Evolutionary conservation across 2,797 vertebrate genomes (phyloP).

Genomic region (Zalophus californianus): DNA sequence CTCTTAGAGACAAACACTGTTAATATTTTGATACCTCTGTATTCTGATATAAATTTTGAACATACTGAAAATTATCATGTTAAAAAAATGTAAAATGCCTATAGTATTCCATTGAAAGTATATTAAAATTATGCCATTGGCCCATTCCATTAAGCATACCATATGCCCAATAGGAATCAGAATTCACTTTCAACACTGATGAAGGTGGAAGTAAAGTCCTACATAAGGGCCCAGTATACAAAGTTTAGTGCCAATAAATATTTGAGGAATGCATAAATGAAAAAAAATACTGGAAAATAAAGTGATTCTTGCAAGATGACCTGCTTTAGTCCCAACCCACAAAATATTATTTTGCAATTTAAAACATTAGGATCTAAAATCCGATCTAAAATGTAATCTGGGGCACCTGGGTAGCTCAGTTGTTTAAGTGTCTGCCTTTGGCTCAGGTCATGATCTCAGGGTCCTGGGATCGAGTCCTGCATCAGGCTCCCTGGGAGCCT

Average conservation of each 20-base stretch:
- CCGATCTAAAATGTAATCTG: neutral
- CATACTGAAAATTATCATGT: neutral
- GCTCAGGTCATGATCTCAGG: too few species aligned
- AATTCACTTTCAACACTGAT: constrained; percentile 4
- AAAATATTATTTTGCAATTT: neutral
- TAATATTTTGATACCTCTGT: constrained; percentile 36
- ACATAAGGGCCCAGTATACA: neutral
- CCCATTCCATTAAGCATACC: neutral
- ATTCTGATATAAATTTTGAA: neutral
- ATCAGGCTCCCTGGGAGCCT: too few species aligned
- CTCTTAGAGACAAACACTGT: neutral
- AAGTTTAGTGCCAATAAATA: neutral
- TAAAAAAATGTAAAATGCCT: constrained; percentile 18
- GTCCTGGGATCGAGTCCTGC: neutral
- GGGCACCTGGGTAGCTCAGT: too few species aligned
- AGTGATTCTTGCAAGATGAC: neutral
- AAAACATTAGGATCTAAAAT: neutral
- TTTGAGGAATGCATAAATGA: constrained; percentile 13
- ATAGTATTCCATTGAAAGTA: neutral
- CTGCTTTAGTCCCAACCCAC: neutral
- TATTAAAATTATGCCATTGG: neutral
- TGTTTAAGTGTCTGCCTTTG: too few species aligned
- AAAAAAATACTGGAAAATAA: neutral
- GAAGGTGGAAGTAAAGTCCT: neutral
- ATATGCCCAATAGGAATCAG: constrained; percentile 18